Base-by-base conservation (phyloP, 2,797 vertebrate genomes). In the Gymnodraco acuticeps region DNA sequence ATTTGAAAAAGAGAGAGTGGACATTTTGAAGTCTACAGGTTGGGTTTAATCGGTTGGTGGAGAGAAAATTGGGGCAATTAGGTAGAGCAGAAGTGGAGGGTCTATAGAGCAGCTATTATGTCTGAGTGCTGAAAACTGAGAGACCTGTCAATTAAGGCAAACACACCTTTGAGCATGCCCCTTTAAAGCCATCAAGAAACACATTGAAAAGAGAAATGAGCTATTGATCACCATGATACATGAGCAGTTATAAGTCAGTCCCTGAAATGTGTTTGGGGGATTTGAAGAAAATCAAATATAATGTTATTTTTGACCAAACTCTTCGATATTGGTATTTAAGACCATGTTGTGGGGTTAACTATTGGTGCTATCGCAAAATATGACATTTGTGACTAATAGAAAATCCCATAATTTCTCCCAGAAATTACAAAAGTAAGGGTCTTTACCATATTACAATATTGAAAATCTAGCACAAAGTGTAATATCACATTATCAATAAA, bases 61-160 rank as follows among this genome's bases (percentile, higher is more conserved):
- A 64, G 14, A 51, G 61, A 72, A 74, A 65, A 73, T 54, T 15
- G 38, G 19, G 61, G 47, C 61, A 73, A 70, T 70, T 81, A 64
- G 27, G 8, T 27, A 15, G 43, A 67, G 62, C 45, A 69, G 59
- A 60, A 77, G 67, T 41, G 55, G 61, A 55, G 12, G 2, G 2
- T 23, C 51, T 31, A 27, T 17, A 27, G 47, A 66, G 42, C 31
- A 52, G 54, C 55, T 51, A 53, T 43, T 50, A 52, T 43, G 53
- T 47, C 48, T 41, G 19, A 64, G 72, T 16, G 47, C 17, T 55
- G 9, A 56, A 55, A 54, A 31, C 46, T 50, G 41, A 66, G 51
- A 70, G 55, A 51, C 12, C 38, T 64, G 62, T 67, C 55, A 56
- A 43, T 59, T 64, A 55, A 43, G 59, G 27, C 31, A 65, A 63